Percentiles rank a stretch among this genome's conserved stretches.
phyloP scores from a whole-genome alignment of 2,888 invertebrate genomes.

The Drosophila fungiperda region DNA sequence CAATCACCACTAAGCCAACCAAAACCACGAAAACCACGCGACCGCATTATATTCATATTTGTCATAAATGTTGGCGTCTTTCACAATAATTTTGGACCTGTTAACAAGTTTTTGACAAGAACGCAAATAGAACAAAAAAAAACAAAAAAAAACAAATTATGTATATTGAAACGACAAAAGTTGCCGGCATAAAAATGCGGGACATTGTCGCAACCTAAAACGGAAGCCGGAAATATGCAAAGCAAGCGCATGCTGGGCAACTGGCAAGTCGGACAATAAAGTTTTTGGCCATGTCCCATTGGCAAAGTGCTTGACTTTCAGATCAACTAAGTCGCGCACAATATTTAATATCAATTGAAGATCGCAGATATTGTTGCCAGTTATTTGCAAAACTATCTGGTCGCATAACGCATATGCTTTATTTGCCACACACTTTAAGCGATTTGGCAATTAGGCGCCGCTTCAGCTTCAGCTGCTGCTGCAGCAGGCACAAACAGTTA shows the following conservation, averaged over 20 bases:
- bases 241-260: conserved; percentile 40
- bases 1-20: too few relatives aligned
- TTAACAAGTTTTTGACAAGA: conserved; percentile 52
- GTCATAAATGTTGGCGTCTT: conserved; percentile 69
- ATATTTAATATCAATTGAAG: conserved; percentile 39
- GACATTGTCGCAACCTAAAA: conserved; percentile 51
- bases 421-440: conserved; percentile 37
- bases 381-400: conserved; percentile 18
- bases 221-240: conserved; percentile 61
- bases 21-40: not conserved
- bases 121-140: conserved; percentile 7
- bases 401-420: conserved; percentile 55
- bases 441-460: conserved; percentile 61
- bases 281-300: not conserved
- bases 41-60: conserved; percentile 45
- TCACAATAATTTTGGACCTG: conserved; percentile 65
- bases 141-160: not conserved
- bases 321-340: conserved; percentile 22
- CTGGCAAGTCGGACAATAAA: conserved; percentile 36
- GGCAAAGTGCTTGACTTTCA: conserved; percentile 37
- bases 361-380: not conserved
- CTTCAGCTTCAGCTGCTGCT: conserved; percentile 32
- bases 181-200: conserved; percentile 33
- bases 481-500: not conserved
- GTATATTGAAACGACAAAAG: conserved; percentile 29